These are phyloP conservation scores for Microctenopoma steveboyesi DNA, from an alignment of 2,797 vertebrate species.

Conservation along the genomic window DNA sequence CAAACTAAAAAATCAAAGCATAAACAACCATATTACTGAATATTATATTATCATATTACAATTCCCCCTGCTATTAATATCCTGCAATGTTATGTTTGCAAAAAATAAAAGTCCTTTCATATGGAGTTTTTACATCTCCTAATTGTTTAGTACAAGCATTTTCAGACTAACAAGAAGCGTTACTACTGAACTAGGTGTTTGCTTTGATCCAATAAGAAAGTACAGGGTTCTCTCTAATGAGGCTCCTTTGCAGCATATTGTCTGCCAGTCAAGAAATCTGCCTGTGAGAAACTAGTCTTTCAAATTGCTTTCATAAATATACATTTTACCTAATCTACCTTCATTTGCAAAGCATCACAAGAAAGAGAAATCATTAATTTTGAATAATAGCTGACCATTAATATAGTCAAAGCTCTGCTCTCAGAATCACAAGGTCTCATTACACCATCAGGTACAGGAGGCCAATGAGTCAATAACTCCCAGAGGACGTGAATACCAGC, in stretches of 20 bases:
- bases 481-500: neutral
- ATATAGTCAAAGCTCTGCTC: slow-evolving; percentile 4
- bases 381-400: slow-evolving; percentile 19
- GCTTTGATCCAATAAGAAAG: neutral
- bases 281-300: slow-evolving; percentile 20
- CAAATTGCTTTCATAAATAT: slow-evolving; percentile 24
- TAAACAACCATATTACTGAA: slow-evolving; percentile 6
- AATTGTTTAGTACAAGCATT: slow-evolving; percentile 6
- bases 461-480: neutral
- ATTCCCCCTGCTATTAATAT: neutral
- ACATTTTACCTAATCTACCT: slow-evolving; percentile 29
- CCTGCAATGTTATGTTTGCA: neutral
- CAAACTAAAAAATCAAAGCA: neutral
- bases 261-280: slow-evolving; percentile 23
- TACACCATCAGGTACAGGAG: neutral
- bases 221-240: slow-evolving; percentile 15
- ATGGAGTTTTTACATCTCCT: neutral
- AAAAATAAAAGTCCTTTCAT: neutral
- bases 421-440: slow-evolving; percentile 4
- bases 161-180: neutral
- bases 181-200: slow-evolving; percentile 11
- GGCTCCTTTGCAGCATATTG: slow-evolving; percentile 9
- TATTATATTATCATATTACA: neutral
- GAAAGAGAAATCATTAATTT: slow-evolving; percentile 26
- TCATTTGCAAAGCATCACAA: slow-evolving; percentile 17